Percentiles rank a stretch among this genome's conserved stretches.
These are phyloP conservation scores for Lamprologus ornatipinnis DNA, from an alignment of 2,113 vertebrate genomes.

Conservation along the genomic window DNA sequence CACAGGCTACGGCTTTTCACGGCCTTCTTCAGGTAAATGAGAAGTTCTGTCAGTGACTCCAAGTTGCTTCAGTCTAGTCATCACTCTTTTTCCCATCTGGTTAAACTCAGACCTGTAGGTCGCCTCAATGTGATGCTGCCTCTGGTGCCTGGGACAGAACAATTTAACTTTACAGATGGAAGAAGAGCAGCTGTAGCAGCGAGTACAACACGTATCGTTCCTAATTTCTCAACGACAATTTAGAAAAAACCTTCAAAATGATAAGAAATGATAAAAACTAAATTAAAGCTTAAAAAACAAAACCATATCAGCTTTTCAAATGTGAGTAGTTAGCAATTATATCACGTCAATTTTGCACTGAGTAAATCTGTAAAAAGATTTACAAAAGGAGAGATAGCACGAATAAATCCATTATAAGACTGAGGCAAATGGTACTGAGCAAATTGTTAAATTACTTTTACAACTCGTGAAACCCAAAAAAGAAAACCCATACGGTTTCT, in stretches of 20 bases:
- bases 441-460: neutral
- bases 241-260: neutral
- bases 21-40: neutral
- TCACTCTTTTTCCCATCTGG: conserved; percentile 6
- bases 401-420: neutral
- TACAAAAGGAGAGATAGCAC: neutral
- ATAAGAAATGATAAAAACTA: neutral
- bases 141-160: conserved; percentile 10
- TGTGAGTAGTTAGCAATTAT: neutral
- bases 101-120: neutral
- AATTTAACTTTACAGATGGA: neutral
- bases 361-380: neutral
- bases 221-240: neutral
- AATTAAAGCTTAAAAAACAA: neutral
- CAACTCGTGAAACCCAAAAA: neutral
- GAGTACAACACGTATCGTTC: neutral
- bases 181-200: neutral
- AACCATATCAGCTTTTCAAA: neutral
- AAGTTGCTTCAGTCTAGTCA: neutral
- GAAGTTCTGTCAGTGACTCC: neutral
- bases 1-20: neutral
- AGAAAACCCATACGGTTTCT: neutral
- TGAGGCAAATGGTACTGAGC: neutral
- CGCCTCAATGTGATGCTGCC: neutral
- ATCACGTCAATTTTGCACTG: neutral